Conservation (phyloP, 2,113 vertebrate genomes). For the Aegithalos caudatus region DNA sequence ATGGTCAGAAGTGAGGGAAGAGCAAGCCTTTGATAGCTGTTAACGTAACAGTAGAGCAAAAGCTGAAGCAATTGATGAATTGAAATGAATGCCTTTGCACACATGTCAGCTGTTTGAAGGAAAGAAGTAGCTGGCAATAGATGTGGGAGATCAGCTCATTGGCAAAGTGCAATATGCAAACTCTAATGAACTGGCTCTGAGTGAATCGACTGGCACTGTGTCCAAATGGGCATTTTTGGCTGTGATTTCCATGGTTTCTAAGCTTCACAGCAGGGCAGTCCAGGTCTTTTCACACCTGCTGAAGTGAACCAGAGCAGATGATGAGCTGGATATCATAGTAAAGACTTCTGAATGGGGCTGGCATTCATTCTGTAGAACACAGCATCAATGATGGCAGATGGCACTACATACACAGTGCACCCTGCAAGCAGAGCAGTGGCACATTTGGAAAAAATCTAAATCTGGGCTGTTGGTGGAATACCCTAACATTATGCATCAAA, state of each 20-base stretch:
- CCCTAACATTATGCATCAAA: background rate
- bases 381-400: constrained; percentile 49
- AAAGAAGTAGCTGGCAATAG: constrained; percentile 40
- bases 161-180: constrained; percentile 31
- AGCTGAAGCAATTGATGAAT: constrained; percentile 34
- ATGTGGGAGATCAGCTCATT: constrained; percentile 26
- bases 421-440: background rate
- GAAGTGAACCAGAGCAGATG: constrained; percentile 50
- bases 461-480: constrained; percentile 21
- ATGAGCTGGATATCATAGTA: constrained; percentile 38
- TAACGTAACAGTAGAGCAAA: background rate
- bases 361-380: constrained; percentile 3
- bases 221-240: constrained; percentile 63
- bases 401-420: background rate
- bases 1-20: background rate
- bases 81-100: constrained; percentile 57
- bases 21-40: background rate
- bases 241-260: background rate
- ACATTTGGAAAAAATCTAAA: constrained; percentile 33
- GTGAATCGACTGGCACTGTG: constrained; percentile 53
- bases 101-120: constrained; percentile 62
- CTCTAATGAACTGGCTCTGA: constrained; percentile 59
- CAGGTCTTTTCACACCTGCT: constrained; percentile 64
- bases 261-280: constrained; percentile 48
- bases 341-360: constrained; percentile 31